Evolutionary conservation across 2,888 invertebrate genomes (phyloP).

Genomic region (Cantharis rufa): DNA sequence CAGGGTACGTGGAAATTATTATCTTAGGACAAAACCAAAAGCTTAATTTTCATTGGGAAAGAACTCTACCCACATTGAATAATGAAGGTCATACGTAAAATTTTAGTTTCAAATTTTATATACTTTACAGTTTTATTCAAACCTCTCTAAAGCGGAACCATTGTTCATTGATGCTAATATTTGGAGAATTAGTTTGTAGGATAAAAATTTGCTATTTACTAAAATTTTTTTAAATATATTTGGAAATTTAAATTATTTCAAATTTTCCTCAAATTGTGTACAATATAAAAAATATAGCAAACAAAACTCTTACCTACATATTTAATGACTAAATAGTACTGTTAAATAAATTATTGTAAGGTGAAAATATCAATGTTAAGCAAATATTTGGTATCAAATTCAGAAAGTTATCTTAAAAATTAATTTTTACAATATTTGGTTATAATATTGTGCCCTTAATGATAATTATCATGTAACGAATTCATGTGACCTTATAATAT

Average conservation of each 20-base stretch:
- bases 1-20: not conserved
- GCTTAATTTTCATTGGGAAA: constrained; percentile 55
- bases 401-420: constrained; percentile 11
- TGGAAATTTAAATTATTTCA: not conserved
- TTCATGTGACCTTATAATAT: constrained; percentile 10
- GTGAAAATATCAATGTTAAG: constrained; percentile 17
- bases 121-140: too few relatives aligned
- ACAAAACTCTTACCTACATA: not conserved
- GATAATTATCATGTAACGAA: constrained; percentile 5
- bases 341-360: constrained; percentile 17
- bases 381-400: constrained; percentile 26
- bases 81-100: not conserved
- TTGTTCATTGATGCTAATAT: not conserved
- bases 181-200: not conserved
- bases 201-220: not conserved
- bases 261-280: not conserved
- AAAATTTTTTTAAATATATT: not conserved
- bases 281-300: not conserved
- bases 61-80: constrained; percentile 1
- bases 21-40: constrained; percentile 37
- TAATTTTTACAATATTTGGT: constrained; percentile 22
- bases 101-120: not conserved
- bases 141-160: not conserved
- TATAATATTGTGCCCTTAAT: constrained; percentile 20
- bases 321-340: not conserved